phyloP scores from a whole-genome alignment of 2,113 vertebrate species.

The Phylloscopus trochilus region DNA sequence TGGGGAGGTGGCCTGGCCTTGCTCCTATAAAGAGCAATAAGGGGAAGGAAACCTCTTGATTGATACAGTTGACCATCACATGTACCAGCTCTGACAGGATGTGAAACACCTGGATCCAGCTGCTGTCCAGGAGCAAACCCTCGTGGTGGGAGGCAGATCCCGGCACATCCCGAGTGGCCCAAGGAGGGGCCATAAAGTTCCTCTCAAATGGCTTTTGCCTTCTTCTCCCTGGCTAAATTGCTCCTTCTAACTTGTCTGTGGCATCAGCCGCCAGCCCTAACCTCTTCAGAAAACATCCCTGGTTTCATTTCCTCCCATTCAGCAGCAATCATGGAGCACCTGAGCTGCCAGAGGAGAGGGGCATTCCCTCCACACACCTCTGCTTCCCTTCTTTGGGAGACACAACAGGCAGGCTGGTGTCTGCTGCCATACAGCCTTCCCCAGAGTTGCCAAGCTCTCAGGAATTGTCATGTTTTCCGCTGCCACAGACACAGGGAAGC shows the following conservation, averaged over 20 bases:
- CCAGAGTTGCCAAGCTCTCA: fast-evolving
- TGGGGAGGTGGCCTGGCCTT: not conserved
- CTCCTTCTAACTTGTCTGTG: not conserved
- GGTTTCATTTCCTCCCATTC: not conserved
- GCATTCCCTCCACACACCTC: not conserved
- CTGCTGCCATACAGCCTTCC: not conserved
- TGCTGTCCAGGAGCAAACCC: not conserved
- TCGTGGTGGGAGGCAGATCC: not conserved
- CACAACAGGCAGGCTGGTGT: not conserved
- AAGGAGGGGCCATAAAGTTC: not conserved
- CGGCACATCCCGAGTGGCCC: fast-evolving
- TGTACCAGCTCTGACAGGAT: not conserved
- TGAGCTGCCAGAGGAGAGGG: not conserved
- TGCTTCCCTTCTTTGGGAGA: not conserved
- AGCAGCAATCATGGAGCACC: not conserved
- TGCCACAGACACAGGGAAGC: not conserved
- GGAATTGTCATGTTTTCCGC: not conserved
- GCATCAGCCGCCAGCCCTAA: not conserved
- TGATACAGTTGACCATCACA: fast-evolving
- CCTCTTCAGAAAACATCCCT: not conserved
- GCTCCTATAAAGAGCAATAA: not conserved
- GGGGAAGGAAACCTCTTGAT: not conserved
- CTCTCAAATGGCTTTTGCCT: not conserved
- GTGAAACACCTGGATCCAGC: not conserved
- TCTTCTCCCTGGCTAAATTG: not conserved